phyloP scores from a whole-genome alignment of 2,888 invertebrate species.

The Monopis laevigella region DNA sequence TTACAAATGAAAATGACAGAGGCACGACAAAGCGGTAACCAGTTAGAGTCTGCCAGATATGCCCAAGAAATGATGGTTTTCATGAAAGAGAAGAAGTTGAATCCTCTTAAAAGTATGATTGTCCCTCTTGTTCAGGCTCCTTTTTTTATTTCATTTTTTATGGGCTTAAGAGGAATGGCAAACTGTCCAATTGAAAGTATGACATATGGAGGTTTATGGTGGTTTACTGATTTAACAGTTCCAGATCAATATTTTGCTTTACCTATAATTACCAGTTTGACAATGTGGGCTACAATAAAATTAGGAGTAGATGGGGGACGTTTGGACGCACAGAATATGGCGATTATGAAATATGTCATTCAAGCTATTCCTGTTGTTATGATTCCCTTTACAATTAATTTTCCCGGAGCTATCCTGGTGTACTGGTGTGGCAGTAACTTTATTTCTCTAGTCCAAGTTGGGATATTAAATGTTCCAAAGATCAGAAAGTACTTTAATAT shows the following conservation, averaged over 20 bases:
- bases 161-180: conserved; percentile 88
- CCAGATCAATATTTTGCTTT: conserved; percentile 90
- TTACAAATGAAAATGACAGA: conserved; percentile 87
- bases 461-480: conserved; percentile 76
- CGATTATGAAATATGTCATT: conserved; percentile 77
- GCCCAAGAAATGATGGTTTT: conserved; percentile 82
- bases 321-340: conserved; percentile 73
- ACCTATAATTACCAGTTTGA: conserved; percentile 85
- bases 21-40: conserved; percentile 85
- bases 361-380: conserved; percentile 80
- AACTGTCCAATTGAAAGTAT: conserved; percentile 91
- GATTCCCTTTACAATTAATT: conserved; percentile 87
- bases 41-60: conserved; percentile 77
- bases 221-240: conserved; percentile 93
- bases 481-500: conserved; percentile 83
- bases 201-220: conserved; percentile 85
- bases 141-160: conserved; percentile 91
- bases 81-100: conserved; percentile 84
- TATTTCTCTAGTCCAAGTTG: conserved; percentile 84
- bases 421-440: conserved; percentile 93
- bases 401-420: conserved; percentile 86
- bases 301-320: conserved; percentile 80
- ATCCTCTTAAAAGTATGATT: conserved; percentile 81
- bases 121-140: conserved; percentile 86
- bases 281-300: conserved; percentile 84